These are phyloP conservation scores for Oconnorella tubifera DNA, from an alignment of 2,888 invertebrate species.

Conservation along the genomic window DNA sequence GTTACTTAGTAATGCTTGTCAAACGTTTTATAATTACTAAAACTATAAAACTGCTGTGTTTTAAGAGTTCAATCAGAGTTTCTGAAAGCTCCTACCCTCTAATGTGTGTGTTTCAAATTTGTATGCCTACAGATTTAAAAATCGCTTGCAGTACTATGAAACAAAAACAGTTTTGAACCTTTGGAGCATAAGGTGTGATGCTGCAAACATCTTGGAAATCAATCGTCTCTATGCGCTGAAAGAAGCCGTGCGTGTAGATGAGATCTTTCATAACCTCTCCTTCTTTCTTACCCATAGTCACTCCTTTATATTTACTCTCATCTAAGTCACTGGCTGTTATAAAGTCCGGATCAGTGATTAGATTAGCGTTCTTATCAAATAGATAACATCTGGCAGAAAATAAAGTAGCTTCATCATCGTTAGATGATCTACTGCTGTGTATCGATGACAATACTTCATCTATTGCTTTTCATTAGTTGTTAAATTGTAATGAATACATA, in stretches of 20 bases:
- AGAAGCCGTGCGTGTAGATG: slow-evolving; percentile 55
- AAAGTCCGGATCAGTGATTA: slow-evolving; percentile 57
- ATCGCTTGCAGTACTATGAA: neutral
- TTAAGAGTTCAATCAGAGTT: too few relatives aligned
- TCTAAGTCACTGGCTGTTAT: slow-evolving; percentile 52
- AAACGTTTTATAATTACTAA: too few relatives aligned
- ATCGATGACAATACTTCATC: too few relatives aligned
- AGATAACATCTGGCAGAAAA: slow-evolving; percentile 54
- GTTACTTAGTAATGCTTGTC: too few relatives aligned
- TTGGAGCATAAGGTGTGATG: slow-evolving; percentile 53
- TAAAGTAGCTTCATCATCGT: too few relatives aligned
- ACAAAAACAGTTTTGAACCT: too few relatives aligned
- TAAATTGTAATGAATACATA: neutral
- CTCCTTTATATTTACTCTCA: slow-evolving; percentile 52
- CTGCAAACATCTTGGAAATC: slow-evolving; percentile 57
- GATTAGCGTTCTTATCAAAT: slow-evolving; percentile 54
- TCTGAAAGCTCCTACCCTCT: too few relatives aligned
- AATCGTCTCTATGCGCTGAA: slow-evolving; percentile 50
- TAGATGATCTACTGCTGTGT: too few relatives aligned
- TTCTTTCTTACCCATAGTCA: slow-evolving; percentile 56
- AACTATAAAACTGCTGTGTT: too few relatives aligned
- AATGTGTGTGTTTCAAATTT: too few relatives aligned
- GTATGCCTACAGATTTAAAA: too few relatives aligned
- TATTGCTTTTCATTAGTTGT: too few relatives aligned
- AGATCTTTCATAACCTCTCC: slow-evolving; percentile 58